Conservation (phyloP, 2,888 invertebrate genomes). For the Agrilus cyanescens region DNA sequence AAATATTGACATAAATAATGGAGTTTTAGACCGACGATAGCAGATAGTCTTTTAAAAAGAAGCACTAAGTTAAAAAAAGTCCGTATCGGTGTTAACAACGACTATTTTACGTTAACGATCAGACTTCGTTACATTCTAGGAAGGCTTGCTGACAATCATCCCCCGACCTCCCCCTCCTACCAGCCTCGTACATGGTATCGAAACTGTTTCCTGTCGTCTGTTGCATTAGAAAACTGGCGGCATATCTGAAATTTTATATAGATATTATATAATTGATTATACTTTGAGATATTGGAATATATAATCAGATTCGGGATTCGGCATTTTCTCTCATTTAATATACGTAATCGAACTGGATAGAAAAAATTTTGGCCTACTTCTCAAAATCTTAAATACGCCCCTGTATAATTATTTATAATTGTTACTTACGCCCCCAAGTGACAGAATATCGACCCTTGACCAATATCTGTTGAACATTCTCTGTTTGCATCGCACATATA, state of each 20-base stretch:
- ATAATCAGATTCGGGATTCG: background rate
- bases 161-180: conserved; percentile 72
- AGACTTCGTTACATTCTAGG: conserved; percentile 81
- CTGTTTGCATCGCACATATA: conserved; percentile 83
- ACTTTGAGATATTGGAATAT: background rate
- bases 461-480: conserved; percentile 72
- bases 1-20: too few species aligned
- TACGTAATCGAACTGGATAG: too few species aligned
- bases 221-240: conserved; percentile 74
- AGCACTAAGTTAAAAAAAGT: too few species aligned
- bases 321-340: background rate
- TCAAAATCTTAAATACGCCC: too few species aligned
- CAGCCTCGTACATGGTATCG: conserved; percentile 74
- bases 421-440: conserved; percentile 82
- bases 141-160: conserved; percentile 77
- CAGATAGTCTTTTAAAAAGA: too few species aligned
- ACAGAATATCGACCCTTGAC: conserved; percentile 77
- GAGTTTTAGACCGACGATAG: too few species aligned
- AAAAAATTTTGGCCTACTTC: too few species aligned
- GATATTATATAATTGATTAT: too few species aligned
- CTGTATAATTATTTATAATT: background rate
- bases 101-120: background rate
- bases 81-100: too few species aligned
- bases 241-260: conserved; percentile 49
- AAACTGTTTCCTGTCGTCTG: conserved; percentile 62